Base-by-base conservation (phyloP, 2,797 vertebrate genomes). In the Orientallactaga sibirica region DNA sequence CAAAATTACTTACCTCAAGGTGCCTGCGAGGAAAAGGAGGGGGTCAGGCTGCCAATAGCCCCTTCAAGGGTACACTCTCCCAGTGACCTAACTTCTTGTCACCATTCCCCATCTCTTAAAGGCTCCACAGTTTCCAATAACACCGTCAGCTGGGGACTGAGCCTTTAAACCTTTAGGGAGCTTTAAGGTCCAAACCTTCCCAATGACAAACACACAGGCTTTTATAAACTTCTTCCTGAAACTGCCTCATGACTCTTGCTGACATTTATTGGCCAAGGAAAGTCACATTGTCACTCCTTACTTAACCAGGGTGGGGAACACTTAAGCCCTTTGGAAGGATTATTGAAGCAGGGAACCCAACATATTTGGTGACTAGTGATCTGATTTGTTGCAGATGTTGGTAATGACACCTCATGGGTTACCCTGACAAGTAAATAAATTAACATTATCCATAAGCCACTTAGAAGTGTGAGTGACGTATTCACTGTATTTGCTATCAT, bases 341-440 rank as follows among this genome's bases (percentile, higher is more conserved):
- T 55, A 43, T 43, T 76, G n/a, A 88, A 83, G 29, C 41, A 79
- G 22, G 24, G 48, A 81, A 66, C 52, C 66, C 68, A 52, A 89
- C 91, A 66, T 86, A 82, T 85, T 37, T 87, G 55, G 33, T 86
- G 62, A 87, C 6, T 18, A 52, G 20, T 29, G 64, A 94, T 41
- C 7, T 62, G 48, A 12, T 87, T 77, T 79, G 68, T 43, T 7
- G 66, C 27, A 92, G 85, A 52, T 76, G 79, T 90, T 71, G 52
- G 81, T 27, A 78, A 43, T 41, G 62, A 2, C 73, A 41, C 18
- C 2, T 58, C 15, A 25, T 14, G 18, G 85, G 48, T 93, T 93
- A 37, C 48, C 48, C 43, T 81, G 64, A 93, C 77, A 93, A 93
- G 41, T 33, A 37, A 89, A 76, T 61, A 82, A 94, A 33, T 61